A percentile compares a stretch with the other conserved stretches of the same genome.
Conservation (phyloP, 1,140 invertebrate genomes). For the Eriosoma lanigerum region DNA sequence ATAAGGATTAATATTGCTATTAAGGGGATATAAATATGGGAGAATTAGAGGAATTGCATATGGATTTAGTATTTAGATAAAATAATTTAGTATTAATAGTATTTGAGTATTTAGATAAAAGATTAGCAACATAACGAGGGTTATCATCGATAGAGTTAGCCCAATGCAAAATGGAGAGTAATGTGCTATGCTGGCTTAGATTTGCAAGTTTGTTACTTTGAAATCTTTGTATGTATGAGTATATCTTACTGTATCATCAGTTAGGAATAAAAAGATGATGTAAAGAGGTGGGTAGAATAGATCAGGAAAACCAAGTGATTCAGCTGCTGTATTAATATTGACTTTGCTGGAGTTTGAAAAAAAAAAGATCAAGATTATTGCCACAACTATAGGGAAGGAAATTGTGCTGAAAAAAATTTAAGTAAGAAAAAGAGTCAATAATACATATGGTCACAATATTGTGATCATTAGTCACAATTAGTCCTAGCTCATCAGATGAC, state of each 20-base stretch:
- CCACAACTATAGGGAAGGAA: background rate
- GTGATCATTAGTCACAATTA: background rate
- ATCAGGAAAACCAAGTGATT: background rate
- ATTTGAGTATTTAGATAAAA: background rate
- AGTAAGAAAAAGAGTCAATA: background rate
- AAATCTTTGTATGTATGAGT: no score
- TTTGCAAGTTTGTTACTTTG: no score
- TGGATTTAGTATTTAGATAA: no score
- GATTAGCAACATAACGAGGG: background rate
- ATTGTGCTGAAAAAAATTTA: conserved; percentile 9
- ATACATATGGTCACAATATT: background rate
- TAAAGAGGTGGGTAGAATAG: background rate
- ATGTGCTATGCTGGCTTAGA: no score
- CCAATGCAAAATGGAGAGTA: conserved; percentile 54
- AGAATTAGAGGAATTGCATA: background rate
- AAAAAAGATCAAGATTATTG: background rate
- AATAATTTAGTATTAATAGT: no score
- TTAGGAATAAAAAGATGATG: background rate
- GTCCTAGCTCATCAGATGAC: background rate
- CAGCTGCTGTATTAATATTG: background rate
- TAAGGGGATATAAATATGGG: background rate
- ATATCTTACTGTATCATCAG: no score
- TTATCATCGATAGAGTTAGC: conserved; percentile 16
- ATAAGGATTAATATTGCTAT: no score
- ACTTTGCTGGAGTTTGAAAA: conserved; percentile 6